Base-by-base conservation (phyloP, 1,140 invertebrate genomes). In the Bursaphelenchus mucronatus region DNA sequence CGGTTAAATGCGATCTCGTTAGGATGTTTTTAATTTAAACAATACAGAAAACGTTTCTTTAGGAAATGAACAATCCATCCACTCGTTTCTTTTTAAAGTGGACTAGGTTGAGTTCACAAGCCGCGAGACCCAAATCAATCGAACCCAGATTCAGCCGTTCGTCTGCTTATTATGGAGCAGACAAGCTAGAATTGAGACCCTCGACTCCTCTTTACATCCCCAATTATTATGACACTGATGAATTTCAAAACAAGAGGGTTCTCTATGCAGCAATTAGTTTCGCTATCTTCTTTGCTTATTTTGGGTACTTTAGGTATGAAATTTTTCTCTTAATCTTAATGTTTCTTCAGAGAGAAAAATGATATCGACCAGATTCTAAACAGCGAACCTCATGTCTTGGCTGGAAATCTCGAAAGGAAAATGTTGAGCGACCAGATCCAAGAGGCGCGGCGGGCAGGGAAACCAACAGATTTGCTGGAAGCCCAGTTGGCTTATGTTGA, bases 401-500 rank as follows among this genome's bases (percentile, higher is more conserved):
- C 73, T 2, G 49, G 68, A n/a, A 77, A 68, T 49, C 21, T 76
- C 41, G 67, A 76, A 59, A 21, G 76, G 30, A 62, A 63, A 52
- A 70, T 69, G 66, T 45, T 76, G 3, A 30, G 69, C 39, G 64
- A 72, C n/a, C 67, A 76, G 30, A 79, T 76, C 15, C 67, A 76
- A 47, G 17, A 64, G 40, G 71, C 67, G 17, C 49, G 62, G 43
- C 47, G 30, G n/a, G 65, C 63, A 10, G 75, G 75, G 19, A 56
- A 65, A 30, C 57, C 65, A 47, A 76, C 74, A 13, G 46, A 69
- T 8, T 51, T 76, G 19, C 64, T 76, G n/a, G 43, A 77, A 63
- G 74, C 74, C 8, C 51, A 76, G 44, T 55, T 76, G 59, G 74
- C 64, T 30, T 76, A 78, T 43, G 68, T 78, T 13, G 74, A 76